Evolutionary conservation across 1,140 invertebrate species (phyloP).

Genomic region (Neuroterus valhalla): DNA sequence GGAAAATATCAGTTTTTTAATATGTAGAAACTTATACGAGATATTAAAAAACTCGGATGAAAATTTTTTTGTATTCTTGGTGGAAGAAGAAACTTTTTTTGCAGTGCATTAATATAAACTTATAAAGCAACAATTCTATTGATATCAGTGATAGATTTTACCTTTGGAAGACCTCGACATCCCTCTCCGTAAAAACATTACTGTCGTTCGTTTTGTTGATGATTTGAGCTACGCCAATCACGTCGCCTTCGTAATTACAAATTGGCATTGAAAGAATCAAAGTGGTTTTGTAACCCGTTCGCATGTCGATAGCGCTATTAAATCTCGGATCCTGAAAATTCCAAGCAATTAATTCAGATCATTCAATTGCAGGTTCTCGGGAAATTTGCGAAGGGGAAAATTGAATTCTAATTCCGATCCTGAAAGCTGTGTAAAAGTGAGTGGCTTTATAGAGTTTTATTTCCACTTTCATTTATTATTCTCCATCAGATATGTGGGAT

Average conservation of each 20-base stretch:
- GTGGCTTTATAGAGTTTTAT: too few relatives aligned
- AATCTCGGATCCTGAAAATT: slow-evolving; percentile 84
- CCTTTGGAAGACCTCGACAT: slow-evolving; percentile 89
- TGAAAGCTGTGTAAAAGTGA: too few relatives aligned
- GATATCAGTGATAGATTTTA: slow-evolving; percentile 48
- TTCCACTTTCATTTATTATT: background rate
- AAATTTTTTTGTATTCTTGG: too few relatives aligned
- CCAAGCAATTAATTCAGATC: background rate
- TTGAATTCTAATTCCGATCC: too few relatives aligned
- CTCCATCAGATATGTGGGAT: background rate
- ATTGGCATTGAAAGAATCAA: slow-evolving; percentile 96
- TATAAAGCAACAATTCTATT: slow-evolving; percentile 2
- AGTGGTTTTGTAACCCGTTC: slow-evolving; percentile 94
- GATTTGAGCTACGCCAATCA: slow-evolving; percentile 97
- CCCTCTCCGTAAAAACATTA: slow-evolving; percentile 90
- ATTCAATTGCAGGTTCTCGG: background rate
- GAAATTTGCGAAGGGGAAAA: background rate
- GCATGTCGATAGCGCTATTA: slow-evolving; percentile 92
- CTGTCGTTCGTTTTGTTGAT: slow-evolving; percentile 95
- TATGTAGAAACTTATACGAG: too few relatives aligned
- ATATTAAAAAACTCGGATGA: too few relatives aligned
- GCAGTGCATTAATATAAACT: too few relatives aligned
- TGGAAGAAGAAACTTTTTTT: too few relatives aligned
- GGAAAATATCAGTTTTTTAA: too few relatives aligned
- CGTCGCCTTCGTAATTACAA: slow-evolving; percentile 95